Evolutionary conservation across 2,888 invertebrate genomes (phyloP).

Genomic region (Drosophila suboccidentalis): DNA sequence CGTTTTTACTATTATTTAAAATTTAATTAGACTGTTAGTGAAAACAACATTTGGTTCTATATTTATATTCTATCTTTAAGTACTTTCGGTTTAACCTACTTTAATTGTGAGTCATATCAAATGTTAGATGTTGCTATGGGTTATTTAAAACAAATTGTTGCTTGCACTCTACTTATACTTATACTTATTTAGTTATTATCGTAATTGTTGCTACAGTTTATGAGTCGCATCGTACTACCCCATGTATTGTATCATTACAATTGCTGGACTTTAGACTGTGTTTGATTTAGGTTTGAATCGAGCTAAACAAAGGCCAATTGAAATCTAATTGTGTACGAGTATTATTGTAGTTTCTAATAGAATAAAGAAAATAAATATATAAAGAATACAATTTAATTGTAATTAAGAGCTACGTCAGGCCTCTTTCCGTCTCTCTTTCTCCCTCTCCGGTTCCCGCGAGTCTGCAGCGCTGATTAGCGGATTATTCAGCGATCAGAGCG

Average conservation of each 20-base stretch:
- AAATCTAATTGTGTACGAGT: slow-evolving; percentile 10
- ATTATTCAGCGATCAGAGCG: slow-evolving; percentile 1
- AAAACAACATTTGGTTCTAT: neutral
- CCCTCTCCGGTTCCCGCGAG: slow-evolving; percentile 41
- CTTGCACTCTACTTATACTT: slow-evolving; percentile 13
- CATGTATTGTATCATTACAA: slow-evolving; percentile 50
- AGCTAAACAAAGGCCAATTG: slow-evolving; percentile 54
- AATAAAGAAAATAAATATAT: slow-evolving; percentile 29
- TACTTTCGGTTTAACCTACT: slow-evolving; percentile 16
- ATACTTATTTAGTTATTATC: slow-evolving; percentile 60
- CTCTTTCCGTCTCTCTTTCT: slow-evolving; percentile 8
- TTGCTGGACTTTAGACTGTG: slow-evolving; percentile 53
- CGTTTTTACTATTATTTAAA: neutral
- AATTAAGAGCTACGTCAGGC: slow-evolving; percentile 38
- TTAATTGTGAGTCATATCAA: slow-evolving; percentile 23
- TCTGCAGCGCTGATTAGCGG: slow-evolving; percentile 41
- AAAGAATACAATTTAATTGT: slow-evolving; percentile 35
- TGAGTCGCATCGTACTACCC: slow-evolving; percentile 11
- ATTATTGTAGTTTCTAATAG: slow-evolving; percentile 33
- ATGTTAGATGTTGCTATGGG: slow-evolving; percentile 10
- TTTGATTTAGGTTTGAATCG: slow-evolving; percentile 43
- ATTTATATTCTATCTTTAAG: neutral
- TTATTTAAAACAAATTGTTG: slow-evolving; percentile 22
- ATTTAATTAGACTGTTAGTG: slow-evolving; percentile 1
- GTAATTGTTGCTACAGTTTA: slow-evolving; percentile 44